Base-by-base conservation (phyloP, 2,113 vertebrate genomes). In the Pyxicephalus adspersus region DNA sequence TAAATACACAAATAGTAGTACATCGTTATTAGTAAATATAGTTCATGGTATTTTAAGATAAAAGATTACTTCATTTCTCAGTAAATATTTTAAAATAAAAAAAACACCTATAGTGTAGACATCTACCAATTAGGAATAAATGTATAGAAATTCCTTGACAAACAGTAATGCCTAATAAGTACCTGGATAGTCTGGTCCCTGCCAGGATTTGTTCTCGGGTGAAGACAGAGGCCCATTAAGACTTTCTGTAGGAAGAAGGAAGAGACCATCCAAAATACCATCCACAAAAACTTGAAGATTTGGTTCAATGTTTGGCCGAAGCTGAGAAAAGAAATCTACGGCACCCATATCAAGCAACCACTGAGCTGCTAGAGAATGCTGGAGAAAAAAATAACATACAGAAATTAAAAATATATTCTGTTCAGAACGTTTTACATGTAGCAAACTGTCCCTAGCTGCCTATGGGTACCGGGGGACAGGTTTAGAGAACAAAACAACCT, bases 251-350 rank as follows among this genome's bases (percentile, higher is more conserved):
- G 95, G 95, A 85, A 99, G 93, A n/a, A 91, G 90, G 80, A 98
- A 97, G 73, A 99, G 92, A 78, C 95, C 91, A 90, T 98, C 96
- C 71, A 99, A 84, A 86, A 97, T 93, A 70, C 92, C 93, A 84
- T 98, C 95, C 23, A 98, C 93, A 87, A 94, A 73, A 71, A 91
- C 90, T 87, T 90, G 95, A 23, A 98, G 90, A 80, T 89, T 89
- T 64, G 94, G 94, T 76, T 96, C 92, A 87, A 99, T 86, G 2
- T 91, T 93, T 0, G 91, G 86, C 52, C 95, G 95, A 86, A 99
- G 96, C 73, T 95, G 95, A 57, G 94, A 95, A 66, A 99, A 94
- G 86, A 99, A 98, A 82, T 98, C 97, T 54, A 97, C 95, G 20
- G 95, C 97, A 18, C 96, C 96, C 52, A 99, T 92, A 55, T 92